Evolutionary conservation across 2,888 invertebrate species (phyloP).

Genomic region (Trachelus stipa): DNA sequence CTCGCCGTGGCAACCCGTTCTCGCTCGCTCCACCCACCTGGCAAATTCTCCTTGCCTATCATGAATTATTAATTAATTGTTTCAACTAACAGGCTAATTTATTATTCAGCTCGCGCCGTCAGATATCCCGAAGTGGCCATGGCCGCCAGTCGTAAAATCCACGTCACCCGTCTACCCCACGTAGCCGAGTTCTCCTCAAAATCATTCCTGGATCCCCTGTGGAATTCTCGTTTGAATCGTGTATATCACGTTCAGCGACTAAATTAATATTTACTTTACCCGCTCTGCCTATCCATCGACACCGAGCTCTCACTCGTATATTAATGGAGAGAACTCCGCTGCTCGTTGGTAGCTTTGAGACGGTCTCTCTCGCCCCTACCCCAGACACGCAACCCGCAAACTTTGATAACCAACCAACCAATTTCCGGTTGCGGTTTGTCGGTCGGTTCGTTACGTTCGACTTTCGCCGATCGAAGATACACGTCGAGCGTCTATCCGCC

Average conservation of each 20-base stretch:
- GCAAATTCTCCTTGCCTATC: constrained; percentile 61
- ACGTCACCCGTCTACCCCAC: background rate
- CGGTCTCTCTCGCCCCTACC: constrained; percentile 20
- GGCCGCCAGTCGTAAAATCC: background rate
- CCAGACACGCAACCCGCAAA: constrained; percentile 66
- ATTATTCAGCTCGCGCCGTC: constrained; percentile 58
- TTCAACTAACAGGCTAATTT: constrained; percentile 64
- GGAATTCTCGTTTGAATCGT: background rate
- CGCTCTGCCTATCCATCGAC: constrained; percentile 37
- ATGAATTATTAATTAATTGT: constrained; percentile 68
- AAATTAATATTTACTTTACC: constrained; percentile 65
- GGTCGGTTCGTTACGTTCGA: constrained; percentile 41
- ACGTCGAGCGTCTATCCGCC: background rate
- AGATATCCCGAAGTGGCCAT: background rate
- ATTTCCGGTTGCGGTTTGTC: constrained; percentile 66
- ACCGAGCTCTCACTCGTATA: constrained; percentile 59
- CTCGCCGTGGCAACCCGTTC: constrained; percentile 20
- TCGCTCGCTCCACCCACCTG: constrained; percentile 46
- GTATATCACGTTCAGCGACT: constrained; percentile 33
- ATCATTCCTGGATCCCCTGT: background rate
- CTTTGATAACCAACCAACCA: constrained; percentile 67
- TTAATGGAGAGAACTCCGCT: constrained; percentile 61
- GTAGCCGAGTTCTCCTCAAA: background rate
- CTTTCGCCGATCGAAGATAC: constrained; percentile 22
- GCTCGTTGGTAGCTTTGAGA: constrained; percentile 22